Base-by-base conservation (phyloP, 2,888 invertebrate species). In the Plebejus argus region DNA sequence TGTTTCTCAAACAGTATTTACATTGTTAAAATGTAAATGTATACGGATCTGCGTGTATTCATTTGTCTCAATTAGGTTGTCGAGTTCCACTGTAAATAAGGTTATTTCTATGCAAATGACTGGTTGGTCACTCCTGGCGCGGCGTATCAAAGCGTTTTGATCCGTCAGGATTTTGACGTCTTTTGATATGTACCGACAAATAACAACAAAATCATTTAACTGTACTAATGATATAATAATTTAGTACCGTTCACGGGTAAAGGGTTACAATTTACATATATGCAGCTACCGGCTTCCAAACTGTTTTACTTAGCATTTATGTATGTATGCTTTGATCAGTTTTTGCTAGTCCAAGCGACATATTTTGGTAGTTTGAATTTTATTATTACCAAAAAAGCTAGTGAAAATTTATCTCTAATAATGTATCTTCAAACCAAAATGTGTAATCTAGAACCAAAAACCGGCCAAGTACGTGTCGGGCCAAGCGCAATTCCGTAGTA, bases 111-210 rank as follows among this genome's bases (percentile, higher is more conserved):
- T 91, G 91, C 87, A 89, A 91, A 91, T 91, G 83, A 35, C 81
- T 80, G 85, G 88, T 88, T 88, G 87, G 78, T 81, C 84, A 78
- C 88, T 89, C 87, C 91, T 90, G 91, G 81, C 85, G 88, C 91
- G 91, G 91, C 86, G 80, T 79, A 84, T 87, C 91, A 90, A 91
- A 90, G 85, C 81, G 76, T 78, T 79, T 82, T 84, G 85, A 86
- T 87, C 90, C 88, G 90, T 91, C 91, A 91, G 88, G 87, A 85
- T 89, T 90, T 90, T 91, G 91, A 92, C 91, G 89, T 91, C 91
- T 87, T 92, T 93, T 92, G 90, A 92, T 91, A 87, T 89, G 86
- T 85, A 87, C 93, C 93, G 93, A 91, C 93, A 88, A 89, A 89
- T 91, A 90, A 88, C 89, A 88, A 88, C 88, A 87, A 84, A 87